Conservation (phyloP, 2,797 vertebrate species). For the Xyrichtys novacula region DNA sequence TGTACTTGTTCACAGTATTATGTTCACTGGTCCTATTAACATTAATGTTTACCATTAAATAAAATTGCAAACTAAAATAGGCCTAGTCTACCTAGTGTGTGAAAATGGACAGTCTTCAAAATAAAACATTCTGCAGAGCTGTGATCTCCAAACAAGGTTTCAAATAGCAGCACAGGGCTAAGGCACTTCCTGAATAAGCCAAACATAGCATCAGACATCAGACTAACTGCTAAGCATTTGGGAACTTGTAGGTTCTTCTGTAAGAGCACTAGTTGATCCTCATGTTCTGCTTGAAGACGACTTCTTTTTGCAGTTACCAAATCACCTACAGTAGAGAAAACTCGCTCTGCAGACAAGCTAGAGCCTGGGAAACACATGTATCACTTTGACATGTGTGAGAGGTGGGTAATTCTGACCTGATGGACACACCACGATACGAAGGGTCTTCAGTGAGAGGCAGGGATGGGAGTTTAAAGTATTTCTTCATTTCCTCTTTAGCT, state of each 20-base stretch:
- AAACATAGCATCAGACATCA: neutral
- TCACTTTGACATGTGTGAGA: neutral
- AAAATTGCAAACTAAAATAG: neutral
- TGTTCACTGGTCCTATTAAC: too few species aligned
- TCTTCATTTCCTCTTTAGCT: neutral
- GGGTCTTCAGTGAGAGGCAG: neutral
- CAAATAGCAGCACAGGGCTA: neutral
- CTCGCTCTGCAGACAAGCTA: neutral
- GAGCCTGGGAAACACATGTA: neutral
- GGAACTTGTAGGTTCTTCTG: neutral
- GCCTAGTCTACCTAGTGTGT: neutral
- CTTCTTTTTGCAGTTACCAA: neutral
- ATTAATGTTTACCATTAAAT: neutral
- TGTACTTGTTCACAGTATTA: neutral
- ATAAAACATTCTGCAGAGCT: neutral
- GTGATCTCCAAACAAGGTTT: neutral
- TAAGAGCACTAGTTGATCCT: neutral
- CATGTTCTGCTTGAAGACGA: neutral
- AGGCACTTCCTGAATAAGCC: neutral
- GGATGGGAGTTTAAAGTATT: neutral
- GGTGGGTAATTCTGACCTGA: neutral
- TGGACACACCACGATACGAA: neutral
- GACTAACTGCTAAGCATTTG: neutral
- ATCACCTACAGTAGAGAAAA: constrained; percentile 1
- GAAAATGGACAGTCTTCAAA: neutral